Conservation (phyloP, 1,140 invertebrate species). For the Helicoverpa armigera region DNA sequence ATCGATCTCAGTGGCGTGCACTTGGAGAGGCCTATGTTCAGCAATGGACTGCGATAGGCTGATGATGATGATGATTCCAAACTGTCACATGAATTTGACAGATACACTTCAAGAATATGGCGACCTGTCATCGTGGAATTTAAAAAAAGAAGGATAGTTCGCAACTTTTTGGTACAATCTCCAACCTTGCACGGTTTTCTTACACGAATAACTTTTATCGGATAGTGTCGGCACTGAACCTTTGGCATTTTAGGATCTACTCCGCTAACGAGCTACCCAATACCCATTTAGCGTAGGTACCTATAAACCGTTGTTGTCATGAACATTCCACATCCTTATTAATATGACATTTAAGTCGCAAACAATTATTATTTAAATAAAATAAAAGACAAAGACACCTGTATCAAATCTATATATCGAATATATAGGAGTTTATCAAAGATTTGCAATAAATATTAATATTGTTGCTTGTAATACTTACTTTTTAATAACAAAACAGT, state of each 20-base stretch:
- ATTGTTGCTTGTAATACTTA: conserved; percentile 1
- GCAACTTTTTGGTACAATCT: conserved; percentile 21
- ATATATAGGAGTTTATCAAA: not conserved
- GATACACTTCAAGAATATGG: not conserved
- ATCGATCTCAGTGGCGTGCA: too few relatives aligned
- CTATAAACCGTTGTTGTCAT: conserved; percentile 2
- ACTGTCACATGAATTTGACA: too few relatives aligned
- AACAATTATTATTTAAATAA: too few relatives aligned
- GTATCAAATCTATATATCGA: too few relatives aligned
- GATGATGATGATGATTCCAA: too few relatives aligned
- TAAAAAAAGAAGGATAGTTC: too few relatives aligned
- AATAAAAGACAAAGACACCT: not conserved
- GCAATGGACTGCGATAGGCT: too few relatives aligned
- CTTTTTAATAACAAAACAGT: conserved; percentile 2
- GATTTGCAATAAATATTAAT: conserved; percentile 8
- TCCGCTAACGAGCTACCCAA: conserved; percentile 27
- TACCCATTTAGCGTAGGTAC: conserved; percentile 19
- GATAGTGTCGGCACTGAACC: not conserved
- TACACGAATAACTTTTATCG: conserved; percentile 9
- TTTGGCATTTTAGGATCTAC: conserved; percentile 34
- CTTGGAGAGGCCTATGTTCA: too few relatives aligned
- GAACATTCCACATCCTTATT: conserved; percentile 43
- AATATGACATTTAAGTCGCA: conserved; percentile 21
- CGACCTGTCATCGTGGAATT: not conserved
- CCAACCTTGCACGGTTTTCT: conserved; percentile 21